A percentile compares a stretch with the other conserved stretches of the same genome.
These are phyloP conservation scores for Nannoperca obscura DNA, from an alignment of 2,797 vertebrate genomes.

Conservation along the genomic window DNA sequence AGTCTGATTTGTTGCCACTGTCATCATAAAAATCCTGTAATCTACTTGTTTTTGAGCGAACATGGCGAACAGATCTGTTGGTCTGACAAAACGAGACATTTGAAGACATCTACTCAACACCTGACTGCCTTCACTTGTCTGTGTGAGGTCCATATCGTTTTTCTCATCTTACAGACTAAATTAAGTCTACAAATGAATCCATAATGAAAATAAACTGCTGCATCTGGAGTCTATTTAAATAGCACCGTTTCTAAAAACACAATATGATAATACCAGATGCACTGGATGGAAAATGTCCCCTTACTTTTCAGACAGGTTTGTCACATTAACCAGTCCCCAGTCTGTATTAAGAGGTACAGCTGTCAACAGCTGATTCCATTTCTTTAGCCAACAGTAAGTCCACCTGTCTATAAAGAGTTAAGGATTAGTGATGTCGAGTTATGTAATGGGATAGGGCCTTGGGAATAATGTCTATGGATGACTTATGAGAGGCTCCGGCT, in stretches of 20 bases:
- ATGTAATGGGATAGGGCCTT: slow-evolving; percentile 43
- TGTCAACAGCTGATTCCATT: slow-evolving; percentile 45
- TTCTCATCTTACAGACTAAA: background rate
- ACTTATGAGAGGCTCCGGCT: slow-evolving; percentile 67
- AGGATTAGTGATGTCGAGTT: slow-evolving; percentile 62
- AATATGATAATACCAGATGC: background rate
- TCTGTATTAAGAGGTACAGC: slow-evolving; percentile 36
- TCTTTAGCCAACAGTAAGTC: slow-evolving; percentile 23
- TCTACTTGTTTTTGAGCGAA: background rate
- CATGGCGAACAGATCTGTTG: background rate
- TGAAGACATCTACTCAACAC: background rate
- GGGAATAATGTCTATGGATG: slow-evolving; percentile 69
- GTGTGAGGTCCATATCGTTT: background rate
- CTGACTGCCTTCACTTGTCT: background rate
- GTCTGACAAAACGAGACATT: background rate
- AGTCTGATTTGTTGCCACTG: background rate
- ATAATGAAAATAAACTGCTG: background rate
- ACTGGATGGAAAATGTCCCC: background rate
- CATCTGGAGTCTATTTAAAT: background rate
- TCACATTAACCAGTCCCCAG: slow-evolving; percentile 1
- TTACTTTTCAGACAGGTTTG: slow-evolving; percentile 18
- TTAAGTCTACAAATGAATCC: background rate
- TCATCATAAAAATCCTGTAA: background rate
- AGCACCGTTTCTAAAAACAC: background rate
- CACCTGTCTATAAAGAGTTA: slow-evolving; percentile 36